Base-by-base conservation (phyloP, 2,113 vertebrate species). In the Hemiprocne comata region DNA sequence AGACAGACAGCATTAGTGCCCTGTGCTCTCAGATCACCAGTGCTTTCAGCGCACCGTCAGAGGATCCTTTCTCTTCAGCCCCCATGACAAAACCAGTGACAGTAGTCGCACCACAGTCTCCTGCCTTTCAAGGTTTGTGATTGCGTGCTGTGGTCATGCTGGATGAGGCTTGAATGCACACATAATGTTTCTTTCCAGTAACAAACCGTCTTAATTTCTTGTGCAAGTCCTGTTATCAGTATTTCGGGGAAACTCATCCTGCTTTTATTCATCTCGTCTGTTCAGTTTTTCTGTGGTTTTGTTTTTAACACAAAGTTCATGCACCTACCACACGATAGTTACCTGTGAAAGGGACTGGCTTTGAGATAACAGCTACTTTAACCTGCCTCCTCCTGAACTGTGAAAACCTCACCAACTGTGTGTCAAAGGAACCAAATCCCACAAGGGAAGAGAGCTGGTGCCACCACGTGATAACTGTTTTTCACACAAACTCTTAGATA, bases 1-100 rank as follows among this genome's bases (percentile, higher is more conserved):
- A 99, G 93, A 97, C 96, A 5, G 99, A 99, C 98, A 99, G 99
- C 97, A 99, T 99, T 97, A 99, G 99, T 87, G 98, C 99, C 57
- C 98, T 99, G 87, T 99, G 99, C 90, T 99, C 99, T 70, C 99
- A 99, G 98, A 99, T 99, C 96, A 99, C 99, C 95, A 98, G 96
- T 38, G 98, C 99, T 57, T 99, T 99, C 98, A 99, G 99, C 78
- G 97, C 98, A 18, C 99, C 99, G 17, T 97, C 98, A 2, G 99
- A 99, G 90, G 99, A 99, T 84, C 99, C 99, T 36, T 99, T 99
- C 97, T 98, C 99, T 42, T 99, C 99, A 0, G 99, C 99, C 14
- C 99, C 99, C 4, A 99, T 99, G 99, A 98, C 99, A 80, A 98
- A 98, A 83, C 98, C 98, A 57, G 95, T 97, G 89, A 98, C 98